These are phyloP conservation scores for Sebastes fasciatus DNA, from an alignment of 2,113 vertebrate species.

Conservation along the genomic window DNA sequence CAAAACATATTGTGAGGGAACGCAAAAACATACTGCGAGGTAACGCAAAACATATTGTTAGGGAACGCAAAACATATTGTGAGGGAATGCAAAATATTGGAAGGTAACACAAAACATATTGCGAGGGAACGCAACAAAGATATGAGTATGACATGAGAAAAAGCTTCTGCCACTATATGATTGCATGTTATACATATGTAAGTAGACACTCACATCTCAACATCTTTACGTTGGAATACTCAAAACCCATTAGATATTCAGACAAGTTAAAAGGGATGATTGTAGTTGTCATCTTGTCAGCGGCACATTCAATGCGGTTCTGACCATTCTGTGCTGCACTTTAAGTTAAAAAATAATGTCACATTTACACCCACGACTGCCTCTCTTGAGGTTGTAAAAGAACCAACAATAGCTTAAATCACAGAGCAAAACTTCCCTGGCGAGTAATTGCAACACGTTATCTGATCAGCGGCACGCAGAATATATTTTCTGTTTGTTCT, in stretches of 20 bases:
- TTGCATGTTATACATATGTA: neutral
- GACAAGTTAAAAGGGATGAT: conserved; percentile 26
- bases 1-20: too few relatives aligned
- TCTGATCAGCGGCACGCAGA: conserved; percentile 37
- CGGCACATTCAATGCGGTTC: neutral
- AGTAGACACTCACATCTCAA: neutral
- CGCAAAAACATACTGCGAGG: too few relatives aligned
- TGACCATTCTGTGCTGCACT: neutral
- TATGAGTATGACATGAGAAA: neutral
- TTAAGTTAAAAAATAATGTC: too few relatives aligned
- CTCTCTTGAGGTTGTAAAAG: conserved; percentile 19
- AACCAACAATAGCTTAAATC: conserved; percentile 39
- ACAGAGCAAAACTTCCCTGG: conserved; percentile 39
- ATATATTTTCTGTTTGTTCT: conserved; percentile 56
- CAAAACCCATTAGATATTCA: conserved; percentile 6
- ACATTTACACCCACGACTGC: conserved; percentile 24
- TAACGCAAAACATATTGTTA: too few relatives aligned
- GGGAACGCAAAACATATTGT: too few relatives aligned
- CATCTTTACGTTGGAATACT: conserved; percentile 5
- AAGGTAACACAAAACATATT: too few relatives aligned
- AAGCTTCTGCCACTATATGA: conserved; percentile 1
- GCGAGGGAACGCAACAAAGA: neutral
- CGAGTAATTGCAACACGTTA: conserved; percentile 58
- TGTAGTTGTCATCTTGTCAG: conserved; percentile 14
- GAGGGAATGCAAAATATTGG: too few relatives aligned